phyloP scores from a whole-genome alignment of 1,140 invertebrate genomes.

The Drosophila ercepeae region DNA sequence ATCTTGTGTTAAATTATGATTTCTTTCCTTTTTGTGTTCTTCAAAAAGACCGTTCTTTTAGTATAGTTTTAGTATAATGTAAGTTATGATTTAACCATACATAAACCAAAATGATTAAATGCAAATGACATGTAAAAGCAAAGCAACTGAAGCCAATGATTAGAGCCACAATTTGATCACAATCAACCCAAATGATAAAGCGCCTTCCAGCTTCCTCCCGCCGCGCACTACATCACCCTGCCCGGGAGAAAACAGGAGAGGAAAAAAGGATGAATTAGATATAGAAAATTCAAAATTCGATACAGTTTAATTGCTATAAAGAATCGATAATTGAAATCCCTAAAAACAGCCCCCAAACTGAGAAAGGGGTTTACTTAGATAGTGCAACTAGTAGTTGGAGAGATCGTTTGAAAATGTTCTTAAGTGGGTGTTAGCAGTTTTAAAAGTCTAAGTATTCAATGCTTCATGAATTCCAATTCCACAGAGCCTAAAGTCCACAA shows the following conservation, averaged over 20 bases:
- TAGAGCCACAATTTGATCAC: conserved; percentile 45
- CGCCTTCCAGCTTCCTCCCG: conserved; percentile 20
- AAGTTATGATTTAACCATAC: conserved; percentile 49
- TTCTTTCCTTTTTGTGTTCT: conserved; percentile 17
- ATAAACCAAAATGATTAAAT: conserved; percentile 48
- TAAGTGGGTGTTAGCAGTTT: conserved; percentile 52
- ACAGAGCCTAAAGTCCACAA: conserved; percentile 25
- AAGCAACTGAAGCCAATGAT: conserved; percentile 49
- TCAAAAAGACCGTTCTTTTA: conserved; percentile 5
- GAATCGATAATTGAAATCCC: conserved; percentile 6
- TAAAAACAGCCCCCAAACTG: conserved; percentile 18
- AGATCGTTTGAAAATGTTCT: conserved; percentile 28
- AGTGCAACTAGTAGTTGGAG: conserved; percentile 45
- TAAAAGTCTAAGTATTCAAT: conserved; percentile 40
- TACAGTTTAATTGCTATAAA: conserved; percentile 41
- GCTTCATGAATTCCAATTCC: conserved; percentile 48
- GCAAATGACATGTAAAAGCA: conserved; percentile 51
- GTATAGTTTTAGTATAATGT: conserved; percentile 42
- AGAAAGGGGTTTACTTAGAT: conserved; percentile 27
- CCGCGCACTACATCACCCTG: conserved; percentile 24
- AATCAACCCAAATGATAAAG: conserved; percentile 10
- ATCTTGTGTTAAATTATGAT: conserved; percentile 42
- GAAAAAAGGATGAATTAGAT: conserved; percentile 16
- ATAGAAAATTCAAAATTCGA: conserved; percentile 31
- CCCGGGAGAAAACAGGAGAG: conserved; percentile 6